Evolutionary conservation across 2,113 vertebrate genomes (phyloP), one percentile per base, ranked within the genome.

Genomic region (Hippolais icterina): DNA sequence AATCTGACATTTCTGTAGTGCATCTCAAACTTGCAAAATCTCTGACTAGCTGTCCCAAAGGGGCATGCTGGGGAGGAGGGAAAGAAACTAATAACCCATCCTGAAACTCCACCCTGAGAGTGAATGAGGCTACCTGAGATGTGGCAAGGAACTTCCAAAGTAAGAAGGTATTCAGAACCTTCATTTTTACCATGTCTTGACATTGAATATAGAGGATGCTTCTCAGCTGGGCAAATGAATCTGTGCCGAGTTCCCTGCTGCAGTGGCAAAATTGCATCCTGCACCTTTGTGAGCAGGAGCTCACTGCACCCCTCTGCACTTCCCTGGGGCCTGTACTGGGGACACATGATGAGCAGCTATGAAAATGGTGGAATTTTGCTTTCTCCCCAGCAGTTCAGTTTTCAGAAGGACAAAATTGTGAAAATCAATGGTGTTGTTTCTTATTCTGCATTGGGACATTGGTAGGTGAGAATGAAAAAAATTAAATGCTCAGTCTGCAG

Each of bases 211-310:
- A 66, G 63, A 6, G 39, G 31, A 39, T 54, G 35, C 35, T 64
- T 76, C 66, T 72, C 53, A 56, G 66, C 63, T 64, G 57, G 52
- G 47, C 71, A 63, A 71, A 72, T 64, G 11, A 46, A 35, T 29
- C 18, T 17, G 39, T 5, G 12, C 59, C 2, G 2, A 63, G 33
- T 19, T 71, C 57, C 33, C 13, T 10, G 27, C 16, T 16, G 44
- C 41, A 19, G 53, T 21, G 83, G 27, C 2, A 9, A 52, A 69
- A 35, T 53, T 57, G 37, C 76, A 68, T 63, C 35, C 66, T 47
- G 44, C 0, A 0, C 6, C 15, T 61, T 39, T 42, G 42, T 17
- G 56, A 31, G 49, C 65, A 60, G 50, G 2, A 35, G 56, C 8
- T 56, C 76, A 24, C 49, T 5, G 18, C 41, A 47, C 12, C 49